phyloP scores from a whole-genome alignment of 2,888 invertebrate species.

The Stenolophus ochropezus region DNA sequence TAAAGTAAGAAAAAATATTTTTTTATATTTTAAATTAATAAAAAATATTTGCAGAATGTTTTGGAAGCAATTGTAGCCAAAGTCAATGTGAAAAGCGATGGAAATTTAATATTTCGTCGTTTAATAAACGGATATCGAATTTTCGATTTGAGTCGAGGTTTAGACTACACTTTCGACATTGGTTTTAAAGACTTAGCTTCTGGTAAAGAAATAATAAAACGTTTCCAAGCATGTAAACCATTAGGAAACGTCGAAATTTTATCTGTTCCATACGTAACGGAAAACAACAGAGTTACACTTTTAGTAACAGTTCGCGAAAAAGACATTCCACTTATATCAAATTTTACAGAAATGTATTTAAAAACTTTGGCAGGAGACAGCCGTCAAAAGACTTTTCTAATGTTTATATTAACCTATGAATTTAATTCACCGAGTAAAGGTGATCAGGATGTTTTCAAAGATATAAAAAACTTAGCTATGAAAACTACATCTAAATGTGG shows the following conservation, averaged over 20 bases:
- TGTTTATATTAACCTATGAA: slow-evolving; percentile 83
- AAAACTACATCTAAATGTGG: slow-evolving; percentile 80
- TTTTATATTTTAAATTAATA: not conserved
- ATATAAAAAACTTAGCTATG: slow-evolving; percentile 79
- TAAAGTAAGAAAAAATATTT: slow-evolving; percentile 70
- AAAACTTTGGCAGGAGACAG: slow-evolving; percentile 81
- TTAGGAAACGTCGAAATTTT: slow-evolving; percentile 92
- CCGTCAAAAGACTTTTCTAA: slow-evolving; percentile 86
- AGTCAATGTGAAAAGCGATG: slow-evolving; percentile 74
- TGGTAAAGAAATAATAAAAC: slow-evolving; percentile 74
- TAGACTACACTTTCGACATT: slow-evolving; percentile 89
- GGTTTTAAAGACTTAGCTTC: slow-evolving; percentile 74
- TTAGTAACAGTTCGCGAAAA: slow-evolving; percentile 81
- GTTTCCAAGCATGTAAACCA: slow-evolving; percentile 87
- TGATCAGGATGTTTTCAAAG: slow-evolving; percentile 76
- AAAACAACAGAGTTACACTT: slow-evolving; percentile 88
- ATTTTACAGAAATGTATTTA: slow-evolving; percentile 85
- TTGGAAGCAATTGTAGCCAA: slow-evolving; percentile 74
- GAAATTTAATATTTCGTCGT: slow-evolving; percentile 75
- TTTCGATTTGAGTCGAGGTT: slow-evolving; percentile 89
- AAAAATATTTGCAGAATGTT: slow-evolving; percentile 71
- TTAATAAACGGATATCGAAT: slow-evolving; percentile 83
- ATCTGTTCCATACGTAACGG: slow-evolving; percentile 96
- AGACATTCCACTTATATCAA: slow-evolving; percentile 76
- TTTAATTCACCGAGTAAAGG: slow-evolving; percentile 80